Base-by-base conservation (phyloP, 2,113 vertebrate species). In the Peucedramus taeniatus region DNA sequence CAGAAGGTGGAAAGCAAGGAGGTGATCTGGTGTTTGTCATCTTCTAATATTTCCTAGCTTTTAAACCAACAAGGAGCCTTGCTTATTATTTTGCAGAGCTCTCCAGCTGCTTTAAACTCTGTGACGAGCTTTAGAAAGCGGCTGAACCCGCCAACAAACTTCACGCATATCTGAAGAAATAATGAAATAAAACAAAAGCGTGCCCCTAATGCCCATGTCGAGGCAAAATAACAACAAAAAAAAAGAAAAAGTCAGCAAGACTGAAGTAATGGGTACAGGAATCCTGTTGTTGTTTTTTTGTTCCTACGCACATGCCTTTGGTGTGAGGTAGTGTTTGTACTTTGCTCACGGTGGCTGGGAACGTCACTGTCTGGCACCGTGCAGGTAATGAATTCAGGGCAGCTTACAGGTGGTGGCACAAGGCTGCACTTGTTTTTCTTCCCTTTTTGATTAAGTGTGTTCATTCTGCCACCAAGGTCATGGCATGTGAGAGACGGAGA, bases 281-380 rank as follows among this genome's bases (percentile, higher is more conserved):
- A 95, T 96, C 64, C 86, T 94, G 95, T 81, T 96, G 94, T 91
- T 96, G 95, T 93, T 96, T 97, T 95, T 90, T 89, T 94, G 89
- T 89, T 96, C 96, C 94, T 94, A 96, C 90, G 20, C 96, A 80
- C 95, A 96, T 96, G 95, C 96, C 95, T 93, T 93, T 88, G 78
- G 74, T 50, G 81, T 97, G 95, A 96, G 93, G 87, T 83, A 61
- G 84, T 90, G 89, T 96, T 96, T 96, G 94, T 85, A 60, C 95
- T 96, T 84, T 7, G 5, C 89, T 95, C 78, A 33, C 4, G 4
- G 84, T 83, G 88, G 75, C 95, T 95, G 94, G 87, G 93, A 89
- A 93, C 77, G 86, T 97, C 96, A 94, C 94, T 31, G 93, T 66
- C 95, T 97, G 96, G 95, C 95, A 95, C 89, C 1, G 1, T 1